Evolutionary conservation across 1,140 invertebrate species (phyloP).

Genomic region (Schlechtendalia chinensis): DNA sequence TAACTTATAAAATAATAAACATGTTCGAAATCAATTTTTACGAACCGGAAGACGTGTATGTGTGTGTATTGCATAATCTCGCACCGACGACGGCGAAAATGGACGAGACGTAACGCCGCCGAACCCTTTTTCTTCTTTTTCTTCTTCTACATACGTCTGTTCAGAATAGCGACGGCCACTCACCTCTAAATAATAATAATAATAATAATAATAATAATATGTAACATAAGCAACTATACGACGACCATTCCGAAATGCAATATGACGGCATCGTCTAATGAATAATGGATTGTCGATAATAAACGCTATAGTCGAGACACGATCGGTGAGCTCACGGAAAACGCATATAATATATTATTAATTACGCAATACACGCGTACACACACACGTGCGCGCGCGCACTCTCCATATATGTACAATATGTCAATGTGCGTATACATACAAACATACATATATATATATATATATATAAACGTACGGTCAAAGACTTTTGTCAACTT

Average conservation of each 20-base stretch:
- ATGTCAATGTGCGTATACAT: not conserved
- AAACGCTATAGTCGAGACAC: not conserved
- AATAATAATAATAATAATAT: no score
- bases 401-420: not conserved
- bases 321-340: conserved; percentile 30
- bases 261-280: conserved; percentile 20
- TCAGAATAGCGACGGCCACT: not conserved
- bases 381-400: not conserved
- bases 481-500: conserved; percentile 26
- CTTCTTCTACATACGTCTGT: not conserved
- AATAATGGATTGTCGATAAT: conserved; percentile 40
- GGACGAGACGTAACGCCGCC: not conserved
- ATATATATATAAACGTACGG: not conserved
- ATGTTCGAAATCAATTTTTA: not conserved
- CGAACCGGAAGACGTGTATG: conserved; percentile 19
- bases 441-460: no score
- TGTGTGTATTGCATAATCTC: not conserved
- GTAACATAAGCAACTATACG: not conserved
- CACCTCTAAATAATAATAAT: conserved; percentile 2
- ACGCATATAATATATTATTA: not conserved
- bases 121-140: conserved; percentile 17
- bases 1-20: not conserved
- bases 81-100: not conserved
- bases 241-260: conserved; percentile 10
- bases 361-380: conserved; percentile 1